Evolutionary conservation across 2,888 invertebrate genomes (phyloP).

Genomic region (Notodonta dromedarius): DNA sequence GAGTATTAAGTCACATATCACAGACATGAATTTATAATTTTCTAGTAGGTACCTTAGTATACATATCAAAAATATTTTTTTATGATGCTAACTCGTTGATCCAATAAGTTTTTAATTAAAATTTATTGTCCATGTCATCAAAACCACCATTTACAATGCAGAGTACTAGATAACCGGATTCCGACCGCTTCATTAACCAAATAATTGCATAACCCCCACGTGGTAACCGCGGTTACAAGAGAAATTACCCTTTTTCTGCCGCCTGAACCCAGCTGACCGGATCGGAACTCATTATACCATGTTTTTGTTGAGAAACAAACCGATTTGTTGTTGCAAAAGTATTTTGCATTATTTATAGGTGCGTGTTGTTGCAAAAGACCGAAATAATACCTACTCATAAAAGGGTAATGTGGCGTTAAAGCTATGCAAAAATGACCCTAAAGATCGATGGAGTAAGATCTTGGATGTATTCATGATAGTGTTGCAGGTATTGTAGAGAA

Average conservation of each 20-base stretch:
- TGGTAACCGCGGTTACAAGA: not conserved
- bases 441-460: no score
- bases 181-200: not conserved
- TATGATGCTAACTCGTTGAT: no score
- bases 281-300: not conserved
- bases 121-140: not conserved
- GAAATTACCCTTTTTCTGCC: not conserved
- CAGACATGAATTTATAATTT: no score
- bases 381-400: no score
- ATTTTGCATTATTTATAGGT: not conserved
- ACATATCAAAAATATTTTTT: no score
- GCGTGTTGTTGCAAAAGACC: no score
- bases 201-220: not conserved
- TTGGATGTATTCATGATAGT: no score
- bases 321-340: not conserved
- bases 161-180: not conserved
- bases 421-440: no score
- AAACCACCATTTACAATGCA: not conserved
- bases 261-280: not conserved
- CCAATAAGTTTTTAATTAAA: no score
- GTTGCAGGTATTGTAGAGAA: not conserved
- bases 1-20: no score
- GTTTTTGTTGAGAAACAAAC: not conserved
- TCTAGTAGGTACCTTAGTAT: no score
- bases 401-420: no score